These are phyloP conservation scores for Tragopan temminckii DNA, from an alignment of 2,797 vertebrate genomes.

Conservation along the genomic window DNA sequence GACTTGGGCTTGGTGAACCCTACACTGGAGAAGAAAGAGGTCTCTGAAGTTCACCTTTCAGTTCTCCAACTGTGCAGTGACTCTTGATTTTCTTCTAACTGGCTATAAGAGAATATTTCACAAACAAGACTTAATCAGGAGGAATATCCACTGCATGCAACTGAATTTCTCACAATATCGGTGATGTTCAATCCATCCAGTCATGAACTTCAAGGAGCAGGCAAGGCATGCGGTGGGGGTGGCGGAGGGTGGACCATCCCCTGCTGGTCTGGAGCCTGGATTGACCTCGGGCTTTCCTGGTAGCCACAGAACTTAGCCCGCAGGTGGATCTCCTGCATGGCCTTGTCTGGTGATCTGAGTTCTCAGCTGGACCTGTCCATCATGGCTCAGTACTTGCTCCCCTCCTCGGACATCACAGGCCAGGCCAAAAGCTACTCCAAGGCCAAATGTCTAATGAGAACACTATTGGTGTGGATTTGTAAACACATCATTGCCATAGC, in stretches of 20 bases:
- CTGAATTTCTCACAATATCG: neutral
- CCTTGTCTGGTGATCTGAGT: neutral
- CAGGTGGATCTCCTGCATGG: neutral
- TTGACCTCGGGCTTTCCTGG: neutral
- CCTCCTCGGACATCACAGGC: neutral
- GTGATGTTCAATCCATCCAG: neutral
- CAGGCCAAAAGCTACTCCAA: neutral
- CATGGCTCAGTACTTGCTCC: neutral
- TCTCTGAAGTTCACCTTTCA: neutral
- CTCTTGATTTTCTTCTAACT: neutral
- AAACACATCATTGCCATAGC: neutral
- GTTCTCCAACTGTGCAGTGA: neutral
- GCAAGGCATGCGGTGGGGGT: neutral
- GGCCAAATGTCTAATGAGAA: neutral
- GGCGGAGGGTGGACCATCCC: neutral
- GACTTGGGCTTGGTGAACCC: neutral
- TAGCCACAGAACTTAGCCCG: neutral
- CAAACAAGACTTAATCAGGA: neutral
- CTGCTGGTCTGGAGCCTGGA: neutral
- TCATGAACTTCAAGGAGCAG: neutral
- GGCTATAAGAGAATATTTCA: constrained; percentile 11
- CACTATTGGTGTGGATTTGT: neutral
- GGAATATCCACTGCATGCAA: neutral
- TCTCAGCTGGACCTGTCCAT: neutral
- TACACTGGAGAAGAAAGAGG: neutral